phyloP scores from a whole-genome alignment of 2,888 invertebrate species.

The Andrena camellia region DNA sequence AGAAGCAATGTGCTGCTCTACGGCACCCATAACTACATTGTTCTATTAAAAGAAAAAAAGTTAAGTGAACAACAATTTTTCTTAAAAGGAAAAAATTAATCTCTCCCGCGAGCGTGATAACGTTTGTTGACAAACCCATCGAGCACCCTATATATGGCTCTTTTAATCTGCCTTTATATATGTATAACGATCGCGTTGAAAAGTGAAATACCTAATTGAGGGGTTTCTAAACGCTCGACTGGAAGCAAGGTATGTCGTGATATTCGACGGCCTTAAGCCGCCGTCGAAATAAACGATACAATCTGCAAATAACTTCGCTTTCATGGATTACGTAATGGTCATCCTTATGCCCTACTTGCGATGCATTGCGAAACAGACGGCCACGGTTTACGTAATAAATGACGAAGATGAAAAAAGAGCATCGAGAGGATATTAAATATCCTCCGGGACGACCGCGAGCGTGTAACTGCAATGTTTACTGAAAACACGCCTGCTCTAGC shows the following conservation, averaged over 20 bases:
- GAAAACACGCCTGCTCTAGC: neutral
- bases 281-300: slow-evolving; percentile 51
- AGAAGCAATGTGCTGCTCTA: neutral
- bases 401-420: slow-evolving; percentile 18
- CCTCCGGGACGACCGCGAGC: slow-evolving; percentile 31
- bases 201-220: slow-evolving; percentile 22
- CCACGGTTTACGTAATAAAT: slow-evolving; percentile 55
- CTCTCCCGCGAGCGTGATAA: too few species aligned
- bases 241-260: slow-evolving; percentile 35
- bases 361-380: slow-evolving; percentile 52
- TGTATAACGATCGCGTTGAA: neutral
- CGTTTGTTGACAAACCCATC: neutral
- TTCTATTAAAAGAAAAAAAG: too few species aligned
- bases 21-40: neutral
- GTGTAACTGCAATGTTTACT: neutral
- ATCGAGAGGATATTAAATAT: slow-evolving; percentile 42
- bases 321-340: slow-evolving; percentile 66
- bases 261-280: slow-evolving; percentile 22
- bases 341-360: slow-evolving; percentile 61
- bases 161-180: neutral
- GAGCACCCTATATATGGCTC: neutral
- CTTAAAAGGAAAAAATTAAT: too few species aligned
- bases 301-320: slow-evolving; percentile 64
- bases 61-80: too few species aligned
- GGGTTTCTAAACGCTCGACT: slow-evolving; percentile 23